These are phyloP conservation scores for Orthosia gothica DNA, from an alignment of 2,888 invertebrate species.

Conservation along the genomic window DNA sequence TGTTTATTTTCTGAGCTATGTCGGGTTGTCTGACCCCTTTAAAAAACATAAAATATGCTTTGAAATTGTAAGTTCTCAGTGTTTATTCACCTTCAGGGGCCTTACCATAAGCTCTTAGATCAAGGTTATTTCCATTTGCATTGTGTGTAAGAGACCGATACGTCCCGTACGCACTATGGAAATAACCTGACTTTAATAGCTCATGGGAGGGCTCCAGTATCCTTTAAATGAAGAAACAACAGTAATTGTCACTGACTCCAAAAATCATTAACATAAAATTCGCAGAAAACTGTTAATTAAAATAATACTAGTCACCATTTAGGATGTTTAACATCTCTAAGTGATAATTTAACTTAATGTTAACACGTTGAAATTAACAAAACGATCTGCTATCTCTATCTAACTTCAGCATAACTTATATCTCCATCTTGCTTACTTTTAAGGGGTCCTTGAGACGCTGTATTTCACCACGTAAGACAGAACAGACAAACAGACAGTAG, in stretches of 20 bases:
- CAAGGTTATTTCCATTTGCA: too few species aligned
- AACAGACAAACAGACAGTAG: too few species aligned
- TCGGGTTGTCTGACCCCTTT: too few species aligned
- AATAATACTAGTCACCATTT: constrained; percentile 40
- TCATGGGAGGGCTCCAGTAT: too few species aligned
- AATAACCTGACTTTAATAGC: too few species aligned
- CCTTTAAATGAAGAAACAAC: background rate
- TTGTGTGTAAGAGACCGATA: too few species aligned
- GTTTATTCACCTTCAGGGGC: background rate
- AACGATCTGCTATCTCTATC: constrained; percentile 27
- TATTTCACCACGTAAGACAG: constrained; percentile 58
- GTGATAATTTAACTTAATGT: constrained; percentile 57
- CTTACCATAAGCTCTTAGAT: too few species aligned
- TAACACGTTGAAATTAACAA: constrained; percentile 57
- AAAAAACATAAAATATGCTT: background rate
- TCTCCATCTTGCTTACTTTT: constrained; percentile 42
- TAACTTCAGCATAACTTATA: constrained; percentile 16
- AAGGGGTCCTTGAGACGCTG: constrained; percentile 59
- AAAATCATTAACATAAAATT: constrained; percentile 26
- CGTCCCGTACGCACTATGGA: too few species aligned
- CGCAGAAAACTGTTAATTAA: constrained; percentile 48
- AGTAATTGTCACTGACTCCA: background rate
- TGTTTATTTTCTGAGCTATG: too few species aligned
- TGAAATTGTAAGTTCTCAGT: background rate
- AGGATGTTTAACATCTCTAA: constrained; percentile 46